Percentiles rank a stretch among this genome's conserved stretches.
Conservation (phyloP, 1,140 invertebrate genomes). For the Zaprionus ornatus region DNA sequence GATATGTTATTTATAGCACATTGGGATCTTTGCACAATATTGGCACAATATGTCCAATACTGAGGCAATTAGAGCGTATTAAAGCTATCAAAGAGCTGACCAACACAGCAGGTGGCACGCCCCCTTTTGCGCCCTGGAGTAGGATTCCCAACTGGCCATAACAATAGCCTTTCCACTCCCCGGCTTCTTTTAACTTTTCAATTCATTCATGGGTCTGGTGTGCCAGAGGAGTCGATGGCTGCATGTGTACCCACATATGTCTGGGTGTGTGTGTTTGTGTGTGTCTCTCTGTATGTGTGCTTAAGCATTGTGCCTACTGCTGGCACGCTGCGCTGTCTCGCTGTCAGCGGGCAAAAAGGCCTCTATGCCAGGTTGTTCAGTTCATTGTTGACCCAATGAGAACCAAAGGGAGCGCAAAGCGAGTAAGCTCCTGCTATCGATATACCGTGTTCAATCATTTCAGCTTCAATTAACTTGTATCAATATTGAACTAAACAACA, state of each 20-base stretch:
- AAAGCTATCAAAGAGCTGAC: slow-evolving; percentile 43
- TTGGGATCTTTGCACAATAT: not conserved
- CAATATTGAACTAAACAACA: slow-evolving; percentile 73
- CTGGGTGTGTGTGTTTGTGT: not conserved
- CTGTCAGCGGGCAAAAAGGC: slow-evolving; percentile 39
- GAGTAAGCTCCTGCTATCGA: slow-evolving; percentile 54
- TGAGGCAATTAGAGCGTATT: slow-evolving; percentile 42
- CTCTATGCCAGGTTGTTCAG: slow-evolving; percentile 56
- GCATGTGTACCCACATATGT: not conserved
- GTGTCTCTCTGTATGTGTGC: slow-evolving; percentile 3
- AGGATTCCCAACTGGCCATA: not conserved
- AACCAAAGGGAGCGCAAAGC: slow-evolving; percentile 1
- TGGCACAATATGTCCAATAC: not conserved
- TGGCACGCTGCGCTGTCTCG: not conserved
- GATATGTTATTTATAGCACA: not conserved
- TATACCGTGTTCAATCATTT: slow-evolving; percentile 54
- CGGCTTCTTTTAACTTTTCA: slow-evolving; percentile 26
- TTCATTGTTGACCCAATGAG: slow-evolving; percentile 59
- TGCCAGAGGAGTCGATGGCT: no score
- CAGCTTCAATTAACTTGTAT: slow-evolving; percentile 72
- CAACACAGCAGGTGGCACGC: slow-evolving; percentile 60
- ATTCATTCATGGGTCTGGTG: not conserved
- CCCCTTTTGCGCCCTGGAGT: not conserved
- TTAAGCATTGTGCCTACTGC: not conserved
- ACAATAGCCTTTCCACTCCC: not conserved